These are phyloP conservation scores for Pissodes strobi DNA, from an alignment of 1,140 invertebrate species.

Conservation along the genomic window DNA sequence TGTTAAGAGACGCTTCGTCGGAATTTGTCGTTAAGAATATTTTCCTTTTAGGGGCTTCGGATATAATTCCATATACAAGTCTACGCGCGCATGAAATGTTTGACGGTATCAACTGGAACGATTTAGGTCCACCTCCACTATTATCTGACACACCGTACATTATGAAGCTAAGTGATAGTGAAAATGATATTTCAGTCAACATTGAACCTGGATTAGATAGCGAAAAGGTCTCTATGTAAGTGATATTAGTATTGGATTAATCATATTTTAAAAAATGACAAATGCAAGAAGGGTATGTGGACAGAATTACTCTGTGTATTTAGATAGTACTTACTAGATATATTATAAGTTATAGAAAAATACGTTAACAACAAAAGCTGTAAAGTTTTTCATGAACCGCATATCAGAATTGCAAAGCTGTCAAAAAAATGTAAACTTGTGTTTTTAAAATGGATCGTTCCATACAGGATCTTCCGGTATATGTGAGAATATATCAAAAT, in stretches of 20 bases:
- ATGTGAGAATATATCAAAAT: no score
- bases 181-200: conserved; percentile 73
- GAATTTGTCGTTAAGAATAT: no score
- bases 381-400: no score
- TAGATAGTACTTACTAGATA: no score
- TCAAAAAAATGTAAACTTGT: no score
- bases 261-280: background rate
- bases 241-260: background rate
- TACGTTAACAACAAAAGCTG: no score
- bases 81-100: conserved; percentile 89
- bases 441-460: no score
- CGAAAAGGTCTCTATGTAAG: conserved; percentile 53
- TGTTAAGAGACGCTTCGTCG: no score
- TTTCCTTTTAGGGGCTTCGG: conserved; percentile 74
- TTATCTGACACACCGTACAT: conserved; percentile 14
- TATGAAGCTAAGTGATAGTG: conserved; percentile 17
- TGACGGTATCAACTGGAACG: conserved; percentile 80
- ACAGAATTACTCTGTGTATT: no score
- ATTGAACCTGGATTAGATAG: conserved; percentile 85
- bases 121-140: conserved; percentile 79
- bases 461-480: no score
- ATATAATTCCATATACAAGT: conserved; percentile 75
- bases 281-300: no score
- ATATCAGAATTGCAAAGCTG: no score
- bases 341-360: background rate